A percentile compares a stretch with the other conserved stretches of the same genome.
Conservation (phyloP, 2,888 invertebrate genomes). For the Erebia palarica region DNA sequence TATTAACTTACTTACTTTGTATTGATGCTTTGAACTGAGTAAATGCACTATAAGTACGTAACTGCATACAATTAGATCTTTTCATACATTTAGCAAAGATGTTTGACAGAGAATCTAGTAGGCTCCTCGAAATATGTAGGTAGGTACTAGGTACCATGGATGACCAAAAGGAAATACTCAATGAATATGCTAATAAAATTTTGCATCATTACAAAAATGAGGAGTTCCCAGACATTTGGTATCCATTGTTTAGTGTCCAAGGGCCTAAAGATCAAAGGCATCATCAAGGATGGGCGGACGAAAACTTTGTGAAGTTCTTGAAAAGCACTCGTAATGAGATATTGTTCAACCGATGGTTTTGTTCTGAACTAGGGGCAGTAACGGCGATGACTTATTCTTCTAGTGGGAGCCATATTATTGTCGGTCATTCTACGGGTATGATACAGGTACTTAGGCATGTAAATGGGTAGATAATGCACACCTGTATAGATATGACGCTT, state of each 20-base stretch:
- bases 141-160: constrained; percentile 41
- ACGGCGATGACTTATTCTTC: constrained; percentile 68
- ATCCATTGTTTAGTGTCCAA: constrained; percentile 59
- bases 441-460: constrained; percentile 74
- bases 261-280: constrained; percentile 43
- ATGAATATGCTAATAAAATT: constrained; percentile 50
- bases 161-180: constrained; percentile 48
- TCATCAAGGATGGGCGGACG: constrained; percentile 53
- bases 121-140: constrained; percentile 22
- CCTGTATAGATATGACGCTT: too few species aligned
- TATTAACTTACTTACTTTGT: too few species aligned
- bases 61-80: too few species aligned
- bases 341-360: constrained; percentile 60
- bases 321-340: constrained; percentile 57
- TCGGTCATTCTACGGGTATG: constrained; percentile 73
- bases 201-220: constrained; percentile 55
- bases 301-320: constrained; percentile 57
- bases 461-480: too few species aligned
- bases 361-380: constrained; percentile 62
- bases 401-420: constrained; percentile 66
- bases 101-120: constrained; percentile 39
- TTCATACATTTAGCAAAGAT: background rate
- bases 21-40: background rate
- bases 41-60: too few species aligned
- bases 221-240: constrained; percentile 55